A percentile compares a stretch with the other conserved stretches of the same genome.
Evolutionary conservation across 2,113 vertebrate genomes (phyloP).

Genomic region (Trematomus loennbergii): DNA sequence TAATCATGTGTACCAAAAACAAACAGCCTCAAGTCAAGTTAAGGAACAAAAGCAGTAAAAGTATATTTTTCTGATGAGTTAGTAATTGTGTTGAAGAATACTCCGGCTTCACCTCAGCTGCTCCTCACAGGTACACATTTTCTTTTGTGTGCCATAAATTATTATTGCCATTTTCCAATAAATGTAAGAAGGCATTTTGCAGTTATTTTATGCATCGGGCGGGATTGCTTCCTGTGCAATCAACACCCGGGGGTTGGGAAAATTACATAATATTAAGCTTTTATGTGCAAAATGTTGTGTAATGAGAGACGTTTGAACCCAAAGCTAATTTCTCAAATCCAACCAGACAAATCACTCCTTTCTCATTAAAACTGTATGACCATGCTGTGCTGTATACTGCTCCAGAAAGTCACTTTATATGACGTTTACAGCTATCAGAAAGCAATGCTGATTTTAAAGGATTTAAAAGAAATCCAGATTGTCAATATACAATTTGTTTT

Average conservation of each 20-base stretch:
- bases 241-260: background rate
- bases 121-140: background rate
- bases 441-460: no score
- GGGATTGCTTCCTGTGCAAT: background rate
- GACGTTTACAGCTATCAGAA: no score
- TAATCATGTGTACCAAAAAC: background rate
- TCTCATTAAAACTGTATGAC: no score
- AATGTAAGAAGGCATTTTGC: background rate
- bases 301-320: background rate
- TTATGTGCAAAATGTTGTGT: background rate
- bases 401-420: no score
- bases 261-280: background rate
- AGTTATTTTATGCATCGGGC: background rate
- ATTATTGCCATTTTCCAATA: background rate
- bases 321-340: no score
- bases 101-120: background rate
- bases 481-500: no score
- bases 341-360: no score
- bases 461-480: no score
- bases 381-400: no score
- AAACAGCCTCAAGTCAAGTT: background rate
- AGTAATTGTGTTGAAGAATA: background rate
- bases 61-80: background rate
- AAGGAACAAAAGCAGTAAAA: background rate
- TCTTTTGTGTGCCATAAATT: background rate